A percentile compares a stretch with the other conserved stretches of the same genome.
Conservation (phyloP, 2,113 vertebrate species). For the Plotosus lineatus region DNA sequence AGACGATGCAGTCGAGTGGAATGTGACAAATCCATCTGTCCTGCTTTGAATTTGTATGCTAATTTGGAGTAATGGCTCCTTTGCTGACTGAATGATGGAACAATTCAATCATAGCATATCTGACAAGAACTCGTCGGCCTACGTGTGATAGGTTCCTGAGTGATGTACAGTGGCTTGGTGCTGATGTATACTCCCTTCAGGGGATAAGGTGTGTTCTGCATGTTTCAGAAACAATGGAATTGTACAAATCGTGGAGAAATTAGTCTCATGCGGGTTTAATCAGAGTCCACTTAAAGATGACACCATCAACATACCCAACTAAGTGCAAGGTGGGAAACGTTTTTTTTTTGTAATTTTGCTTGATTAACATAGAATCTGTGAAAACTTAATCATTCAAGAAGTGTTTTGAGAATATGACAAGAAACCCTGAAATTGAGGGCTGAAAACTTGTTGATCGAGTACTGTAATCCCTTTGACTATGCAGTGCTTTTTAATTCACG, state of each 20-base stretch:
- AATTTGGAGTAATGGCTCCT: constrained; percentile 83
- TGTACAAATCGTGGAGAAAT: constrained; percentile 56
- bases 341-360: too few relatives aligned
- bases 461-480: too few relatives aligned
- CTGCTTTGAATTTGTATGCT: constrained; percentile 83
- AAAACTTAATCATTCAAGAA: too few relatives aligned
- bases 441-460: too few relatives aligned
- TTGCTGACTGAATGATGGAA: constrained; percentile 78
- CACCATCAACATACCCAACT: constrained; percentile 41
- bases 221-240: constrained; percentile 66
- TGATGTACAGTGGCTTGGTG: constrained; percentile 62
- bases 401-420: too few relatives aligned
- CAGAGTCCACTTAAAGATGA: constrained; percentile 59
- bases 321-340: constrained; percentile 36
- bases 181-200: constrained; percentile 72
- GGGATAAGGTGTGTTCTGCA: constrained; percentile 63
- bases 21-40: constrained; percentile 84
- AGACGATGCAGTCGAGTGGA: constrained; percentile 73
- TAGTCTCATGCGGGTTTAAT: constrained; percentile 53
- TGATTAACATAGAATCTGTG: neutral
- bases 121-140: constrained; percentile 70
- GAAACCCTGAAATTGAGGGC: too few relatives aligned
- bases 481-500: too few relatives aligned
- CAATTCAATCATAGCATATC: constrained; percentile 80
- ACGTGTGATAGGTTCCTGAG: constrained; percentile 67